A percentile compares a stretch with the other conserved stretches of the same genome.
These are phyloP conservation scores for Arctocebus calabarensis DNA, from an alignment of 2,797 vertebrate species.

Conservation along the genomic window DNA sequence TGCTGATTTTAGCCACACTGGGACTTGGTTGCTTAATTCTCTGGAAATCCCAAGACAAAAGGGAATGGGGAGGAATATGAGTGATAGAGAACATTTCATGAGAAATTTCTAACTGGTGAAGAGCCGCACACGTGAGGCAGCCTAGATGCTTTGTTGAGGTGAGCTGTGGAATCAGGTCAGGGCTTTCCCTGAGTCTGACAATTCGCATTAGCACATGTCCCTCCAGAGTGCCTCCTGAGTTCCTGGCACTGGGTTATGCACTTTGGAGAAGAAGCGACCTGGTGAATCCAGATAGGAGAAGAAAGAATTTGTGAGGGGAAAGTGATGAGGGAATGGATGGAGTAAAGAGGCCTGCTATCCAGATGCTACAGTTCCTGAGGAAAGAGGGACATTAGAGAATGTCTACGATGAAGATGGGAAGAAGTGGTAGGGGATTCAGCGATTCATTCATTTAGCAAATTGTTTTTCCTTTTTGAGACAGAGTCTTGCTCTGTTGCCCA, in stretches of 20 bases:
- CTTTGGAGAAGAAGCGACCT: neutral
- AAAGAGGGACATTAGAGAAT: neutral
- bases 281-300: neutral
- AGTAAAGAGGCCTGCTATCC: neutral
- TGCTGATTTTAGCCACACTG: neutral
- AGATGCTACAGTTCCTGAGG: neutral
- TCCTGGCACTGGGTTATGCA: neutral
- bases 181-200: neutral
- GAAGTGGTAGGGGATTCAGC: neutral
- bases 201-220: neutral
- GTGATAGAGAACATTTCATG: neutral
- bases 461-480: no score
- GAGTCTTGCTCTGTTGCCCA: no score
- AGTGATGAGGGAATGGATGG: neutral
- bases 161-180: neutral
- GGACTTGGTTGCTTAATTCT: neutral
- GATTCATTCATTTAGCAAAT: conserved; percentile 27
- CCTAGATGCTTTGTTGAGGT: neutral
- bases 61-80: neutral
- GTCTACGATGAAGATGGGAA: neutral
- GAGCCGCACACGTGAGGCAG: neutral
- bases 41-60: neutral
- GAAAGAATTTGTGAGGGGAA: neutral
- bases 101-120: neutral
- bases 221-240: neutral